These are phyloP conservation scores for Protosalanx chinensis DNA, from an alignment of 2,797 vertebrate genomes.

Conservation along the genomic window DNA sequence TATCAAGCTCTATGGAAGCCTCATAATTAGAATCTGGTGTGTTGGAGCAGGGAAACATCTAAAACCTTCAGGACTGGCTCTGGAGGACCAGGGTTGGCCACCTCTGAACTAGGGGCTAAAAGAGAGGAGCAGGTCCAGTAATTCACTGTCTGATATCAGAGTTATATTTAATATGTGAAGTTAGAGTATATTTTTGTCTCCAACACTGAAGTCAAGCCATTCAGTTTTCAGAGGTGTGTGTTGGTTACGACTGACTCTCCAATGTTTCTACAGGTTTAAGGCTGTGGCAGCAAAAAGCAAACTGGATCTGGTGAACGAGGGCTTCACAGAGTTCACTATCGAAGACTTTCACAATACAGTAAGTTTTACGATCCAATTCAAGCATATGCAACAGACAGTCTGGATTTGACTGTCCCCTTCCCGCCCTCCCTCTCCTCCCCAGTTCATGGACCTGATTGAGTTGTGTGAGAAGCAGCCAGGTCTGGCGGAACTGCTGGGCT, in stretches of 20 bases:
- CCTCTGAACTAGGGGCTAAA: no score
- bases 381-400: neutral
- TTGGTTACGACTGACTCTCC: neutral
- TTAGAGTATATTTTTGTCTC: neutral
- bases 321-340: conserved; percentile 93
- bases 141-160: neutral
- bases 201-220: no score
- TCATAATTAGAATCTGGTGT: no score
- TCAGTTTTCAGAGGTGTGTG: neutral
- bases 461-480: conserved; percentile 86
- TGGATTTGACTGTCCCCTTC: neutral
- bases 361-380: conserved; percentile 48
- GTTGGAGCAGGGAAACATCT: no score
- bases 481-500: conserved; percentile 80
- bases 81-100: no score
- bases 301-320: conserved; percentile 87
- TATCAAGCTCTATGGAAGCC: no score
- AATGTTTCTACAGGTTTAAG: conserved; percentile 80
- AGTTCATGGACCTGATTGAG: conserved; percentile 97
- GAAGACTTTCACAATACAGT: conserved; percentile 96
- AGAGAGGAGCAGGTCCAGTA: no score
- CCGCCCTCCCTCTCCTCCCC: neutral
- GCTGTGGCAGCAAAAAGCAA: conserved; percentile 89
- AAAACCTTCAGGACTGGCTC: no score
- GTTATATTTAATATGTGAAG: neutral